Base-by-base conservation (phyloP, 2,113 vertebrate genomes). In the Mobula hypostoma region DNA sequence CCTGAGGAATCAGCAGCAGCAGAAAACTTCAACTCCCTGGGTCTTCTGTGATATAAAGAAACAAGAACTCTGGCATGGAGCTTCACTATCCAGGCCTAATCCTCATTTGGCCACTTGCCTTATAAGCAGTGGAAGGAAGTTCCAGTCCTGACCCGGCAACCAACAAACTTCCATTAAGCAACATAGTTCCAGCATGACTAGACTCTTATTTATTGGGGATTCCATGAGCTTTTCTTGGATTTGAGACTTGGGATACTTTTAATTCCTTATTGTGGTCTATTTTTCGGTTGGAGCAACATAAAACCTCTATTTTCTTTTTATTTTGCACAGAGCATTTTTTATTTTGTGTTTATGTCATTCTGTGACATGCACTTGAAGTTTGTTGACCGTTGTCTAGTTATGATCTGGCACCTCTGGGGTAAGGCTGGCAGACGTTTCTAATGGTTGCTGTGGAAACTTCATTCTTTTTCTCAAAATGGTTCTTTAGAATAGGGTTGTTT, bases 401-500 rank as follows among this genome's bases (percentile, higher is more conserved):
- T 93, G n/a, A 27, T 93, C 91, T 93, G 91, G 91, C 91, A 93
- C 21, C 56, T 93, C 21, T 93, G 15, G 91, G 70, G 21, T 56
- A 76, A 56, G 12, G 68, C 91, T 48, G 66, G 74, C 68, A 74
- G 74, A 93, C 56, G 36, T 74, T 93, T 93, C 40, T 70, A 19
- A 74, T 74, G 91, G 91, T 93, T 93, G 91, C 91, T 74, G 48
- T 56, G 91, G 68, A 93, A 93, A 76, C 36, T 2, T 24, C 24
- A 11, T 29, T 56, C 24, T 76, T 72, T 93, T 48, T 93, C 91
- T 74, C 68, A 14, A 74, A 70, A 56, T 74, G 21, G 21, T 93
- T 76, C 40, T 93, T 93, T 24, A 76, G 91, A 93, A 93, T 72
- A 32, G 90, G 32, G 36, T 70, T 93, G 70, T 93, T 93, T 93